Percentiles rank a stretch among this genome's conserved stretches.
phyloP scores from a whole-genome alignment of 2,797 vertebrate species.

The Cossypha polioptera region DNA sequence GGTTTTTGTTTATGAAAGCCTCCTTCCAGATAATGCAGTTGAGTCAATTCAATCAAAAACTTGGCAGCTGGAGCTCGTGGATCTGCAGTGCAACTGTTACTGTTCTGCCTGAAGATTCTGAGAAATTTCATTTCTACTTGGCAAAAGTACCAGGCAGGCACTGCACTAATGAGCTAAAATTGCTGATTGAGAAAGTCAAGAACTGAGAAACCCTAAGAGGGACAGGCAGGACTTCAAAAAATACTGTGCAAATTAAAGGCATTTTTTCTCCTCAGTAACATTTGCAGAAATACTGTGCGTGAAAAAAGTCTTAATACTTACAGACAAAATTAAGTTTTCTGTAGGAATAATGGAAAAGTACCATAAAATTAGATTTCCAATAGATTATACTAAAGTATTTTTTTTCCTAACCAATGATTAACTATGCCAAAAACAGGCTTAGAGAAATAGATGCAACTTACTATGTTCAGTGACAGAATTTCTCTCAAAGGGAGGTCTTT shows the following conservation, averaged over 20 bases:
- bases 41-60: not conserved
- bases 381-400: not conserved
- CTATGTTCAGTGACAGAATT: not conserved
- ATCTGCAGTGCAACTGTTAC: not conserved
- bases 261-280: not conserved
- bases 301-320: not conserved
- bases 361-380: not conserved
- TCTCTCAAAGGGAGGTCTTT: not conserved
- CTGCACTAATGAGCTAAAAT: not conserved
- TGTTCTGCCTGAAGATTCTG: not conserved
- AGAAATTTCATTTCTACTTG: not conserved
- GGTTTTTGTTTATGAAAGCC: not conserved
- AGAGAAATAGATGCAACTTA: not conserved
- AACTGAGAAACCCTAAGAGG: not conserved
- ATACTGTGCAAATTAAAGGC: not conserved
- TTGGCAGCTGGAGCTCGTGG: accelerated
- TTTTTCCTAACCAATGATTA: not conserved
- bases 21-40: not conserved
- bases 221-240: not conserved
- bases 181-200: not conserved
- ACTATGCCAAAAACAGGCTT: not conserved
- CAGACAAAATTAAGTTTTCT: not conserved
- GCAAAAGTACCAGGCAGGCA: not conserved
- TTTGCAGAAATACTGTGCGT: not conserved
- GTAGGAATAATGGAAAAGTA: not conserved